Evolutionary conservation across 2,888 invertebrate genomes (phyloP), one percentile per base, ranked within the genome.

Genomic region (Scrobipalpa atriplicella): DNA sequence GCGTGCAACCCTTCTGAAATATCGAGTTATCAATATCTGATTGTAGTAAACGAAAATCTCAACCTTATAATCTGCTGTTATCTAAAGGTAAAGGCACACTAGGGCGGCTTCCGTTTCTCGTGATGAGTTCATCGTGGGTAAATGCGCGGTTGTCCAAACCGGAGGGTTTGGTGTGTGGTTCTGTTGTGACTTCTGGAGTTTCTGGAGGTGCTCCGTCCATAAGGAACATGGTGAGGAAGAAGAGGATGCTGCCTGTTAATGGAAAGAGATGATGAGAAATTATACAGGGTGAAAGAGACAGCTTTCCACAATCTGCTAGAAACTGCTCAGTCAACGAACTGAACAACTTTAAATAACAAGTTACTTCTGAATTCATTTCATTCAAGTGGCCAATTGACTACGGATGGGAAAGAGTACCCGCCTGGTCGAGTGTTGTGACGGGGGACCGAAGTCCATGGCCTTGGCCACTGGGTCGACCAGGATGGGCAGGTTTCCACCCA

Each of bases 191-290:
- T 10, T 70, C 74, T 13, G 70, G 60, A 52, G 29, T 29, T 29
- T 29, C 29, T 29, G 29, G 29, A 29, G 29, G 29, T 29, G 29
- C 29, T 29, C 29, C 96, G 58, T 96, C 96, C 95, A 97, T 96
- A 69, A 97, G 86, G 90, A 97, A 96, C 90, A 96, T 95, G 0
- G 97, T 97, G 10, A 96, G 84, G 77, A 97, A 94, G 92, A 97
- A 97, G 82, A 97, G 93, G 66, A 97, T 93, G 64, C 97, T 97
- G 87, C 97, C 97, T 97, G 85, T 67, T 68, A 71, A 11, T 29
- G 43, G 18, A 7, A 52, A 64, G 72, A 36, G 60, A 7, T 54
- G n/a, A 38, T 38, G 36, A 38, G n/a, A 8, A 36, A 16, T 38
- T 16, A 6, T n/a, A 3, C 43, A 47, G 16, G n/a, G 6, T n/a